These are phyloP conservation scores for Orchesella cincta DNA, from an alignment of 1,140 invertebrate genomes.

Conservation along the genomic window DNA sequence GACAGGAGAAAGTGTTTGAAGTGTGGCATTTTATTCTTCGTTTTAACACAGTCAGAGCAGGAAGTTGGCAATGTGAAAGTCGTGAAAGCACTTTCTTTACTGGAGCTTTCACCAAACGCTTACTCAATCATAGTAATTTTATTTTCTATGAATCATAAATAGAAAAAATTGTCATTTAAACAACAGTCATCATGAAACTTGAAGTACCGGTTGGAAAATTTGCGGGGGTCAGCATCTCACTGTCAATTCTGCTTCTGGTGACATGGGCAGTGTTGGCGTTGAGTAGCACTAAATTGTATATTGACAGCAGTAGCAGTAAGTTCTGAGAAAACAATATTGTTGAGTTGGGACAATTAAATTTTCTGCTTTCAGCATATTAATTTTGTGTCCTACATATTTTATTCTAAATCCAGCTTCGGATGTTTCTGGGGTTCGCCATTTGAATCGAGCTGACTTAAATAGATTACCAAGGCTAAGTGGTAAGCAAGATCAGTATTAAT, in stretches of 20 bases:
- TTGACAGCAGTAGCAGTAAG: not conserved
- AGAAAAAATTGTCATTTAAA: no score
- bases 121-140: no score
- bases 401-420: not conserved
- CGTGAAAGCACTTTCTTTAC: no score
- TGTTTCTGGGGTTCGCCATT: not conserved
- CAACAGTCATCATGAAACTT: not conserved
- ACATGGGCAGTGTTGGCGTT: no score
- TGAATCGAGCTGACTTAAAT: not conserved
- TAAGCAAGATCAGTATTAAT: not conserved
- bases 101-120: no score
- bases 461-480: conserved; percentile 18
- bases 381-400: not conserved
- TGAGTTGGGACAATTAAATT: not conserved
- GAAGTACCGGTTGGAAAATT: not conserved
- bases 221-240: not conserved
- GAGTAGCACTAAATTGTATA: no score
- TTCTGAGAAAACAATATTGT: not conserved
- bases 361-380: not conserved
- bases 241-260: not conserved
- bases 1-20: no score
- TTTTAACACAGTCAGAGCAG: no score
- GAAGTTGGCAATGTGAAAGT: no score
- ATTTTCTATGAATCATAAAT: no score
- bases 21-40: no score